A percentile compares a stretch with the other conserved stretches of the same genome.
These are phyloP conservation scores for Drosophila saltans DNA, from an alignment of 1,140 invertebrate genomes.

Conservation along the genomic window DNA sequence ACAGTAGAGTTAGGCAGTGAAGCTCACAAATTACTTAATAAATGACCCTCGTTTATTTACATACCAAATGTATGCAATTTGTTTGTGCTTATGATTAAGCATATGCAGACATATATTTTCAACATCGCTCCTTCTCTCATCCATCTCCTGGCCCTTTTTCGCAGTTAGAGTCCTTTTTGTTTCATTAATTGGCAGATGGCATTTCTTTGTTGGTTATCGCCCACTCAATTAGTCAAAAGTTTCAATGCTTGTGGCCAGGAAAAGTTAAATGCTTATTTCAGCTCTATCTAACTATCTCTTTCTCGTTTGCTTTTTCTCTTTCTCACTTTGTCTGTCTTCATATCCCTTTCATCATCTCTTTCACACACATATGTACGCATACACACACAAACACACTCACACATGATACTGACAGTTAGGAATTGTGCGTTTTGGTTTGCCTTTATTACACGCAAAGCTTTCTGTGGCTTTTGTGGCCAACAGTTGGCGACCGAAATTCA, in stretches of 20 bases:
- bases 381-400: background rate
- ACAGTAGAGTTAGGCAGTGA: too few species aligned
- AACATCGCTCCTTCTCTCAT: background rate
- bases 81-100: constrained; percentile 12
- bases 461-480: constrained; percentile 68
- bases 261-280: constrained; percentile 40
- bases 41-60: background rate
- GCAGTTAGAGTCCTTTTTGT: constrained; percentile 16
- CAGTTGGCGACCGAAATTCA: constrained; percentile 63
- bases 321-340: background rate
- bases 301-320: background rate
- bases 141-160: background rate
- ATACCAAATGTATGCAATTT: constrained; percentile 1
- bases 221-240: constrained; percentile 68
- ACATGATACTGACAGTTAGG: constrained; percentile 50
- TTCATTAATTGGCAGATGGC: constrained; percentile 52
- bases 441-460: constrained; percentile 43
- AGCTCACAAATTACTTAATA: background rate
- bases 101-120: constrained; percentile 7
- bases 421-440: constrained; percentile 58
- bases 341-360: constrained; percentile 12
- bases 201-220: constrained; percentile 28
- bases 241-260: constrained; percentile 52
- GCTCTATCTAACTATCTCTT: background rate
- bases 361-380: background rate